Conservation (phyloP, 2,888 invertebrate species). For the Drosophila antonietae region DNA sequence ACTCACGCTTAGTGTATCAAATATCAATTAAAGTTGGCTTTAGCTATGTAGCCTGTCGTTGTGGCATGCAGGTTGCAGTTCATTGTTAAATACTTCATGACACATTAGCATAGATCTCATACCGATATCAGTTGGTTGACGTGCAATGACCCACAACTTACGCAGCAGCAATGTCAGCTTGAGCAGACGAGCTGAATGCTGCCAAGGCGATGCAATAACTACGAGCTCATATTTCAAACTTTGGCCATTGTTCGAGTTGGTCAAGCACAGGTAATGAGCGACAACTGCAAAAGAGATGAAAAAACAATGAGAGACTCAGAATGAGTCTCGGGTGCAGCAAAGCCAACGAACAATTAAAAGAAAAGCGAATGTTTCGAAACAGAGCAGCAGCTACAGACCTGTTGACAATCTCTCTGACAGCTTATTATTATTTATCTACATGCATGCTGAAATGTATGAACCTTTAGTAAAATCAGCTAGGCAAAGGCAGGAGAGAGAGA, state of each 20-base stretch:
- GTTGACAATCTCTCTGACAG: conserved; percentile 6
- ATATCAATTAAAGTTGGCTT: background rate
- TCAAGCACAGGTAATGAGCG: conserved; percentile 47
- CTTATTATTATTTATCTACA: conserved; percentile 6
- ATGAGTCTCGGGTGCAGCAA: background rate
- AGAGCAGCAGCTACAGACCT: background rate
- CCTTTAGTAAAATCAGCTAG: background rate
- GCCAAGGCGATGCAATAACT: background rate
- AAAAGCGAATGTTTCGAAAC: conserved; percentile 30
- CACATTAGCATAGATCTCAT: conserved; percentile 3
- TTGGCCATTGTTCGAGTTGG: conserved; percentile 10
- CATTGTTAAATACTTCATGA: background rate
- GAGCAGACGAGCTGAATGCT: conserved; percentile 24
- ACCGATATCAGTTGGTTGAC: conserved; percentile 35
- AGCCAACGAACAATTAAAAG: background rate
- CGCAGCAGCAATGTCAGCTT: conserved; percentile 12
- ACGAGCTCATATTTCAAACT: conserved; percentile 54
- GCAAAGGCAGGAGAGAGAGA: background rate
- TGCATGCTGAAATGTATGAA: background rate
- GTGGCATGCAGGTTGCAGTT: background rate
- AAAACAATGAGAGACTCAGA: background rate
- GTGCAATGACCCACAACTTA: conserved; percentile 12
- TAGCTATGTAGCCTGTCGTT: background rate
- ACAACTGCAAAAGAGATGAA: conserved; percentile 28
- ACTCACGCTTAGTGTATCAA: background rate